These are phyloP conservation scores for Callochromis pleurospilus DNA, from an alignment of 2,113 vertebrate genomes.

Conservation along the genomic window DNA sequence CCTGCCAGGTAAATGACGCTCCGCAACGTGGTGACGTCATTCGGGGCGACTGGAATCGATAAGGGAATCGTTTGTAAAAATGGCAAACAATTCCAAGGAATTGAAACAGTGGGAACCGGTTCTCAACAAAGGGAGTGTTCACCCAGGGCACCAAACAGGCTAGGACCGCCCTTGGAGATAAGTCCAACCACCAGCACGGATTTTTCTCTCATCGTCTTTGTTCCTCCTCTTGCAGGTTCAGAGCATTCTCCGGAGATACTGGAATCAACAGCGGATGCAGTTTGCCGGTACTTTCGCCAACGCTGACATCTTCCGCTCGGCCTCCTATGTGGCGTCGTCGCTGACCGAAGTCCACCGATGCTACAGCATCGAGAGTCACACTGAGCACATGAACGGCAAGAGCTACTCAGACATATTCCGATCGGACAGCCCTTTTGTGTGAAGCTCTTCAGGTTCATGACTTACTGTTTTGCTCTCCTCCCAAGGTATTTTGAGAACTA, in stretches of 20 bases:
- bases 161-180: neutral
- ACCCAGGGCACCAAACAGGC: neutral
- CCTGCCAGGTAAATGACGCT: too few species aligned
- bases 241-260: constrained; percentile 85
- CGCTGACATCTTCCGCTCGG: constrained; percentile 81
- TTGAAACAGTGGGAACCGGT: too few species aligned
- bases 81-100: too few species aligned
- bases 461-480: neutral
- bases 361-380: constrained; percentile 85
- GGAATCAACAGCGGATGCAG: constrained; percentile 93
- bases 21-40: too few species aligned
- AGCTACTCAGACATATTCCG: constrained; percentile 80
- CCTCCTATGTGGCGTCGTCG: constrained; percentile 87
- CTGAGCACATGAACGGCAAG: constrained; percentile 88
- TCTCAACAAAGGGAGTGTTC: neutral
- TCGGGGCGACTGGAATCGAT: too few species aligned
- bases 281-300: constrained; percentile 87
- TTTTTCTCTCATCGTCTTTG: neutral
- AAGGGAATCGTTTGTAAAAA: too few species aligned
- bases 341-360: constrained; percentile 86
- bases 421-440: constrained; percentile 81
- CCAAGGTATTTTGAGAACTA: neutral
- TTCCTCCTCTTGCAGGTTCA: constrained; percentile 77
- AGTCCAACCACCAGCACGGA: neutral
- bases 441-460: constrained; percentile 17